A percentile compares a stretch with the other conserved stretches of the same genome.
Evolutionary conservation across 2,888 invertebrate species (phyloP).

Genomic region (Parnassius glacialis): DNA sequence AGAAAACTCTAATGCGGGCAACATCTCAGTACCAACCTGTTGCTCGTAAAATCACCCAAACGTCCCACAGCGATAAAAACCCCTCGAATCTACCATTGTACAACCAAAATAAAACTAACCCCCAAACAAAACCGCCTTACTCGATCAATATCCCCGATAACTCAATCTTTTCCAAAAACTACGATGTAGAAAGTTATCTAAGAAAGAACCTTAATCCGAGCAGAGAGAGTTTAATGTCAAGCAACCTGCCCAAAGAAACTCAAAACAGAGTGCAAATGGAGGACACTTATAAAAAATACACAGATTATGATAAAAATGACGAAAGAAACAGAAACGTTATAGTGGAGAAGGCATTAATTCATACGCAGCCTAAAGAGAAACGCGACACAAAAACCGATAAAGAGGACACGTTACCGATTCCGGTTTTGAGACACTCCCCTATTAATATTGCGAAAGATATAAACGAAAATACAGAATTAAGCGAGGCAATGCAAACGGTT

Average conservation of each 20-base stretch:
- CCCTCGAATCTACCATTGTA: slow-evolving; percentile 60
- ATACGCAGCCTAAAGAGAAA: slow-evolving; percentile 37
- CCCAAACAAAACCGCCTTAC: slow-evolving; percentile 45
- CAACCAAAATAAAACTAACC: slow-evolving; percentile 54
- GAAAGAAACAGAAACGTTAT: slow-evolving; percentile 32
- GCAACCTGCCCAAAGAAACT: slow-evolving; percentile 21
- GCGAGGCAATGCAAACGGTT: slow-evolving; percentile 64
- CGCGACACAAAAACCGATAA: slow-evolving; percentile 18
- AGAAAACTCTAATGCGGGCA: slow-evolving; percentile 44
- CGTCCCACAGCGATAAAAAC: slow-evolving; percentile 34
- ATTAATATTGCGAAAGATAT: slow-evolving; percentile 29
- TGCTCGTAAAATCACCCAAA: slow-evolving; percentile 47
- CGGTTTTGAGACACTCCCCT: slow-evolving; percentile 81
- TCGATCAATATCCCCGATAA: slow-evolving; percentile 73
- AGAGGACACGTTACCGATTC: slow-evolving; percentile 79
- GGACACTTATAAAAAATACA: neutral
- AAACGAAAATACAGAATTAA: slow-evolving; percentile 41
- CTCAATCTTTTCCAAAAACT: slow-evolving; percentile 62
- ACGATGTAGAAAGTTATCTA: slow-evolving; percentile 67
- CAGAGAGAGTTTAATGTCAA: slow-evolving; percentile 41
- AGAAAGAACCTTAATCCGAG: slow-evolving; percentile 63
- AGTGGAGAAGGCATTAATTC: slow-evolving; percentile 46
- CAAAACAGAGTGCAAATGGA: neutral
- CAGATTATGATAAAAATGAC: slow-evolving; percentile 9
- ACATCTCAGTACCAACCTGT: slow-evolving; percentile 26